A percentile compares a stretch with the other conserved stretches of the same genome.
phyloP scores from a whole-genome alignment of 2,113 vertebrate species.

The Upupa epops region DNA sequence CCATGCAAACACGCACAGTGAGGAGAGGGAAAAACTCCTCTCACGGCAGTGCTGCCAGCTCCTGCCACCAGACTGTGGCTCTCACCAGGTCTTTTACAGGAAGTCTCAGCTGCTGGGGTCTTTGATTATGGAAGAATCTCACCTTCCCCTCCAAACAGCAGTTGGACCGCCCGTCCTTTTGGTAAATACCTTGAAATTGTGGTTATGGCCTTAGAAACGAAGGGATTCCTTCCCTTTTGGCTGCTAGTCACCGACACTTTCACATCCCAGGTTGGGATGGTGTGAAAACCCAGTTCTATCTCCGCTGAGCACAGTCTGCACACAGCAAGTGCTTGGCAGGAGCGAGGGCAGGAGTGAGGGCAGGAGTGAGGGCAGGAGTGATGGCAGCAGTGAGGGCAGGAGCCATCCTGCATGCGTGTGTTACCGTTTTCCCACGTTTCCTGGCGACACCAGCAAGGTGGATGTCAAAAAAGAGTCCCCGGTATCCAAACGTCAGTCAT shows the following conservation, averaged over 20 bases:
- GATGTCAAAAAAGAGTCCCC: background rate
- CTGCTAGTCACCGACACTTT: background rate
- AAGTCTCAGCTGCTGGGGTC: background rate
- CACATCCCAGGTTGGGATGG: background rate
- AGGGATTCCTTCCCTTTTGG: too few species aligned
- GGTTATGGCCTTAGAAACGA: background rate
- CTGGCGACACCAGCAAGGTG: background rate
- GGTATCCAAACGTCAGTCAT: background rate
- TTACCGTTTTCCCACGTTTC: slow-evolving; percentile 6
- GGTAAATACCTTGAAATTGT: background rate
- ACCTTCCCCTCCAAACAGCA: background rate
- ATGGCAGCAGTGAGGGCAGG: background rate
- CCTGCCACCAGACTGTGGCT: background rate
- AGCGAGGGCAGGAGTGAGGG: background rate
- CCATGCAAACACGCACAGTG: background rate
- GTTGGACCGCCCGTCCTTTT: background rate
- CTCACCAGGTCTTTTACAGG: background rate
- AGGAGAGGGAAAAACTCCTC: background rate
- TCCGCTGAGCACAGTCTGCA: background rate
- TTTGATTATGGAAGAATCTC: background rate
- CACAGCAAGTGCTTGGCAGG: background rate
- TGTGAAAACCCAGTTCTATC: background rate
- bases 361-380: background rate
- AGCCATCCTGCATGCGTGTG: slow-evolving; percentile 15
- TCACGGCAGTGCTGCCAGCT: background rate